These are phyloP conservation scores for Rhagophthalmus giganteus DNA, from an alignment of 2,888 invertebrate genomes.

Conservation along the genomic window DNA sequence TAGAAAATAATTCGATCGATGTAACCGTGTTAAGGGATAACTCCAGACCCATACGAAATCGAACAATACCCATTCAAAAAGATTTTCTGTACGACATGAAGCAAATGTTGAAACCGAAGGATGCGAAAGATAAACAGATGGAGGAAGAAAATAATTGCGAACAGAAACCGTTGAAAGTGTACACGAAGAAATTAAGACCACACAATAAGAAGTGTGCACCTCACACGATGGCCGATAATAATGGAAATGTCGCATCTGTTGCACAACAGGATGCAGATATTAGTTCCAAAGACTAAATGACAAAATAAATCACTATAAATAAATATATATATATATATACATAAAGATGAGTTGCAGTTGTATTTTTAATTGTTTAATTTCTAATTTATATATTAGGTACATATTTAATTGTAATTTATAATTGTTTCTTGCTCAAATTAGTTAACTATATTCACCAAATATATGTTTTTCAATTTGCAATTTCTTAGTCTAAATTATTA, in stretches of 20 bases:
- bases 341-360: too few species aligned
- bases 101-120: constrained; percentile 38
- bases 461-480: too few species aligned
- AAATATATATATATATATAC: not conserved
- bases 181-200: constrained; percentile 7
- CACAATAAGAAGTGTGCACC: not conserved
- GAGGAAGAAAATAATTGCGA: not conserved
- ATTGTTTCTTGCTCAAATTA: too few species aligned
- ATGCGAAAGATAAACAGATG: constrained; percentile 8
- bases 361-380: too few species aligned
- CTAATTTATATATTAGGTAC: too few species aligned
- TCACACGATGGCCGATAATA: not conserved
- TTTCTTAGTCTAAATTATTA: too few species aligned
- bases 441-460: too few species aligned
- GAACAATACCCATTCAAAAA: constrained; percentile 53
- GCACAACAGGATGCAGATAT: not conserved
- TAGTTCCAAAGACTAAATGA: not conserved
- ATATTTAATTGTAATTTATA: too few species aligned
- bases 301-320: not conserved
- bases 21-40: constrained; percentile 20
- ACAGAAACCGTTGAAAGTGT: constrained; percentile 13
- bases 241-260: not conserved
- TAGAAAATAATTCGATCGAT: constrained; percentile 1
- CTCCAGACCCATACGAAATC: constrained; percentile 65
- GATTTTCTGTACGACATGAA: constrained; percentile 75